These are phyloP conservation scores for Sphyrna mokarran DNA, from an alignment of 2,113 vertebrate species.

Conservation along the genomic window DNA sequence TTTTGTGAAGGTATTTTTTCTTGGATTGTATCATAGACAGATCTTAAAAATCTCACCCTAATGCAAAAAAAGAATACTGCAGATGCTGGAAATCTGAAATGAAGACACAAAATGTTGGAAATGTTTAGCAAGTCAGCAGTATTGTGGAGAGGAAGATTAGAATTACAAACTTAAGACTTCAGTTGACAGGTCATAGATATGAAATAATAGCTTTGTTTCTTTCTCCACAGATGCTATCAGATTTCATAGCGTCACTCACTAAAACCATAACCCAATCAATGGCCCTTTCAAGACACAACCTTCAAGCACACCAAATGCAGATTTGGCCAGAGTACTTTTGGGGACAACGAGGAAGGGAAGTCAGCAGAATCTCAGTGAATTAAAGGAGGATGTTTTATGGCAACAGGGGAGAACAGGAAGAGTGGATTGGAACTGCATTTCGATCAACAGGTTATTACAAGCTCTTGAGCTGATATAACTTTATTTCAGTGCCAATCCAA, in stretches of 20 bases:
- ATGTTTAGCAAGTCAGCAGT: too few species aligned
- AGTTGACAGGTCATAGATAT: background rate
- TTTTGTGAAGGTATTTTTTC: too few species aligned
- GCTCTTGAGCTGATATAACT: background rate
- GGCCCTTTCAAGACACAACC: background rate
- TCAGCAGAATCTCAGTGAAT: background rate
- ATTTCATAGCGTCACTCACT: background rate
- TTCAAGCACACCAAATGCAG: background rate
- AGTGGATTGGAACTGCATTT: background rate
- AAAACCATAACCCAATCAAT: background rate
- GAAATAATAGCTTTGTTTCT: background rate
- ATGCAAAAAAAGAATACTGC: too few species aligned
- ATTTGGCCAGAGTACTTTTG: background rate
- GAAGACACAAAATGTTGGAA: too few species aligned
- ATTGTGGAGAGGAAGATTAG: too few species aligned
- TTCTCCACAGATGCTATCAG: background rate
- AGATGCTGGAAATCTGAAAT: too few species aligned
- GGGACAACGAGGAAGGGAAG: background rate
- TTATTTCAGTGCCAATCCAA: background rate
- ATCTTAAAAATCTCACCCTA: too few species aligned
- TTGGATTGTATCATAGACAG: too few species aligned
- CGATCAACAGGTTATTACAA: background rate
- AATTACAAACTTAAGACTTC: too few species aligned
- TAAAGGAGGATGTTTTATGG: background rate
- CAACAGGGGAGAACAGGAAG: background rate